These are phyloP conservation scores for Cinclus mexicanus DNA, from an alignment of 2,113 vertebrate genomes.

Conservation along the genomic window DNA sequence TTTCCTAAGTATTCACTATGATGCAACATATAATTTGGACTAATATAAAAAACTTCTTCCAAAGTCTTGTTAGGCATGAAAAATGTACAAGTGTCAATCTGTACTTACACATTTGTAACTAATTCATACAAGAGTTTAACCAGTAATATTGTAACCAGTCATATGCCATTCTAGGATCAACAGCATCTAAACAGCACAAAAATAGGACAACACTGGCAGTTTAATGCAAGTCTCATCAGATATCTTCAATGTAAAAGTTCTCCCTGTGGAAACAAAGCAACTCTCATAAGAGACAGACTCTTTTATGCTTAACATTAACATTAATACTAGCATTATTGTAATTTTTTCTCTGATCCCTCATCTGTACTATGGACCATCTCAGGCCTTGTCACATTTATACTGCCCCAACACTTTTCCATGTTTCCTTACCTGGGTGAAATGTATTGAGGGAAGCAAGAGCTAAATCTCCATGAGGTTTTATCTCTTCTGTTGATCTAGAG, in stretches of 20 bases:
- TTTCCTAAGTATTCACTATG: neutral
- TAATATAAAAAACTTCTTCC: neutral
- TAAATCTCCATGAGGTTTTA: neutral
- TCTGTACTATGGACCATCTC: neutral
- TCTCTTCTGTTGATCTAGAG: neutral
- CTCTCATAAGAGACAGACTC: neutral
- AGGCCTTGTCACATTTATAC: neutral
- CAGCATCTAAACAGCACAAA: neutral
- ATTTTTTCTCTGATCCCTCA: neutral
- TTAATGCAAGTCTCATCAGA: neutral
- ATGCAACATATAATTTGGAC: neutral
- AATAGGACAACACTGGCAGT: neutral
- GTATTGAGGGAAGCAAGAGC: neutral
- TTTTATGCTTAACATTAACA: neutral
- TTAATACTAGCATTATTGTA: neutral
- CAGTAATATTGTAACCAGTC: neutral
- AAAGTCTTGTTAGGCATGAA: neutral
- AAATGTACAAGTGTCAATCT: neutral
- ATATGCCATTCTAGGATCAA: neutral
- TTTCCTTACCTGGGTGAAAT: neutral
- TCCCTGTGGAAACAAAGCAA: neutral
- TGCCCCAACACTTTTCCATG: neutral
- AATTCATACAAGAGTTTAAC: neutral
- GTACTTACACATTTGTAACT: neutral
- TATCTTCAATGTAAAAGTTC: neutral